Conservation (phyloP, 2,113 vertebrate genomes). For the Azemiops feae region DNA sequence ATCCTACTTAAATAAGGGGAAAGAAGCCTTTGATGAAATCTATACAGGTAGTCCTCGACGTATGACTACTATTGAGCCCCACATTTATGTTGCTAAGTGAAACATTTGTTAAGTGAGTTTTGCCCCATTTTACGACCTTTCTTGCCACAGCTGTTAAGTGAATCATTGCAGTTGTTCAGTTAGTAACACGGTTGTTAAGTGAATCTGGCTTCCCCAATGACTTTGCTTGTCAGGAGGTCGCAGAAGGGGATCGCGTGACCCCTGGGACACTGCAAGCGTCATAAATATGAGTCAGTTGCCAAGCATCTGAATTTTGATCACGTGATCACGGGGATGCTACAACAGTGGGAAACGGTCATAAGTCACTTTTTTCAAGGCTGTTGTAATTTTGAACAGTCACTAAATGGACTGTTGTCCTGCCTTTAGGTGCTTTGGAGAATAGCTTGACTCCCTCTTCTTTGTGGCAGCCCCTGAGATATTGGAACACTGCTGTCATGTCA, state of each 20-base stretch:
- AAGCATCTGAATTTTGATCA: no score
- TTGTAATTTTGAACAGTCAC: no score
- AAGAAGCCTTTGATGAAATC: not conserved
- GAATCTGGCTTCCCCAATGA: not conserved
- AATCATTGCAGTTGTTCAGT: not conserved
- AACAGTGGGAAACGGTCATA: no score
- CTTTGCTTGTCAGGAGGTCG: no score
- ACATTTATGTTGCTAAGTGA: not conserved
- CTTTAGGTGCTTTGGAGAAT: not conserved
- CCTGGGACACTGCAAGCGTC: not conserved
- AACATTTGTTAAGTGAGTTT: not conserved
- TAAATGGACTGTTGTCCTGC: not conserved
- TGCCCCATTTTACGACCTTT: not conserved
- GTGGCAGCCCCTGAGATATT: not conserved
- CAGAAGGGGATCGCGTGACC: no score
- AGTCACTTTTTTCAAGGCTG: no score
- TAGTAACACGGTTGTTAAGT: not conserved
- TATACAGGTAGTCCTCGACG: not conserved
- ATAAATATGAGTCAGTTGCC: no score
- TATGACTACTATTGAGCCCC: not conserved
- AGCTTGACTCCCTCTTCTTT: not conserved
- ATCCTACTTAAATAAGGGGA: not conserved
- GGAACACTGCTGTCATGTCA: not conserved
- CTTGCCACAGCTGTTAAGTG: not conserved
- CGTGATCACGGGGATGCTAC: no score